Conservation (phyloP, 1,140 invertebrate species). For the Teleopsis dalmanni region DNA sequence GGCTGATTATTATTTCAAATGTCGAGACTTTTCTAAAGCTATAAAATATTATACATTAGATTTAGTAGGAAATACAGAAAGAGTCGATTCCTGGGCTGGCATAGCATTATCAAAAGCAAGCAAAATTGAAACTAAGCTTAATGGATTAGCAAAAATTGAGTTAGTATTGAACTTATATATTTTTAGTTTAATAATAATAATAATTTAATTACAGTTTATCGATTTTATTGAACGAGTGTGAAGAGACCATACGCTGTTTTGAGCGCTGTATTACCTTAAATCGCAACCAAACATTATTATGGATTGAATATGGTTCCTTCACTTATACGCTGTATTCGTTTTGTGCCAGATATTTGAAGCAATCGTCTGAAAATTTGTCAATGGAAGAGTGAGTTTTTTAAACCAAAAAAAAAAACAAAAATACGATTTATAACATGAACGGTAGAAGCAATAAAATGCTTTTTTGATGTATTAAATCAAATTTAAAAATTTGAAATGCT, state of each 20-base stretch:
- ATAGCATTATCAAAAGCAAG: slow-evolving; percentile 75
- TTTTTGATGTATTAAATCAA: too few relatives aligned
- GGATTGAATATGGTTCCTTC: slow-evolving; percentile 26
- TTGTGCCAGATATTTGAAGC: slow-evolving; percentile 17
- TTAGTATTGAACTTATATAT: background rate
- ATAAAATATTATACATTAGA: slow-evolving; percentile 78
- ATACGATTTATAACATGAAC: too few relatives aligned
- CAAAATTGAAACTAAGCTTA: slow-evolving; percentile 73
- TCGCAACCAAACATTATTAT: slow-evolving; percentile 14
- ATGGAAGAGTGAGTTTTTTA: slow-evolving; percentile 2
- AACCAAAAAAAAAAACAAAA: background rate
- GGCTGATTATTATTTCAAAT: slow-evolving; percentile 88
- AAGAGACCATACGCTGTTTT: slow-evolving; percentile 21
- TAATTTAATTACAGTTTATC: background rate
- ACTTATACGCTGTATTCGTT: slow-evolving; percentile 18
- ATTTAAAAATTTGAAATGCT: too few relatives aligned
- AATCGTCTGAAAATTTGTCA: slow-evolving; percentile 3
- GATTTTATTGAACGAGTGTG: slow-evolving; percentile 11
- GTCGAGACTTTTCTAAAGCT: slow-evolving; percentile 66
- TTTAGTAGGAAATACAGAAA: slow-evolving; percentile 65
- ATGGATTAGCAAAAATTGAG: slow-evolving; percentile 32
- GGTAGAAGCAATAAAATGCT: too few relatives aligned
- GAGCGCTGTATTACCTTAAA: slow-evolving; percentile 17
- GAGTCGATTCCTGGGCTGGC: slow-evolving; percentile 88
- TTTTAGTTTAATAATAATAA: background rate